Base-by-base conservation (phyloP, 2,888 invertebrate species). In the Cerastoderma edule region DNA sequence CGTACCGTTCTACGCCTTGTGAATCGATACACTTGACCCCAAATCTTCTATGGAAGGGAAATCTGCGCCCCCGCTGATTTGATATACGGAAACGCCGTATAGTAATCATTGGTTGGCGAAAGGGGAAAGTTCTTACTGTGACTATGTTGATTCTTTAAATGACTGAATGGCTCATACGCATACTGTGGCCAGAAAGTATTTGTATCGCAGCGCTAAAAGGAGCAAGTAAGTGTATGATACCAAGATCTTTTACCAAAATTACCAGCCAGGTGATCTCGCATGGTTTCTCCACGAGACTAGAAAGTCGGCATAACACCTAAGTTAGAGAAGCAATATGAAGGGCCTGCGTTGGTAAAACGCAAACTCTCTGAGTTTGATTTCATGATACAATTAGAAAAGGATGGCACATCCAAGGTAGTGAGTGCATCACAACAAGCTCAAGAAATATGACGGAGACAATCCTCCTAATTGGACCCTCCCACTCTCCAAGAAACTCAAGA, bases 11-110 rank as follows among this genome's bases (percentile, higher is more conserved):
- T 10, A 70, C 76, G 8, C 72, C 73, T 5, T 30, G 75, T 39
- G 78, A 78, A 16, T 64, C 74, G 13, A 78, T 74, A 6, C 53
- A 68, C 16, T 53, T 83, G 2, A 76, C 73, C 4, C 78, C 81
- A 33, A 74, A 81, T 33, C 32, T 69, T 8, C 46, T 78, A 30
- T 28, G 83, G 80, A 1, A 24, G 71, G 27, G 78, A 78, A 56
- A 66, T 80, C 0, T 48, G 74, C 53, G 19, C 77, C 5, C 75
- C 80, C 32, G 28, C 50, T 1, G 72, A 79, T 0, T n/a, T 79
- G 13, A 48, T 71, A 19, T 73, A 68, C 48, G 71, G 73, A 6
- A 46, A 30, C 24, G 4, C 22, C 39, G 8, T 39, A 16, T n/a
- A n/a, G n/a, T n/a, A n/a, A n/a, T n/a, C n/a, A n/a, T n/a, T n/a